Percentiles rank a stretch among this genome's conserved stretches.
These are phyloP conservation scores for Alfaro cultratus DNA, from an alignment of 2,797 vertebrate species.

Conservation along the genomic window DNA sequence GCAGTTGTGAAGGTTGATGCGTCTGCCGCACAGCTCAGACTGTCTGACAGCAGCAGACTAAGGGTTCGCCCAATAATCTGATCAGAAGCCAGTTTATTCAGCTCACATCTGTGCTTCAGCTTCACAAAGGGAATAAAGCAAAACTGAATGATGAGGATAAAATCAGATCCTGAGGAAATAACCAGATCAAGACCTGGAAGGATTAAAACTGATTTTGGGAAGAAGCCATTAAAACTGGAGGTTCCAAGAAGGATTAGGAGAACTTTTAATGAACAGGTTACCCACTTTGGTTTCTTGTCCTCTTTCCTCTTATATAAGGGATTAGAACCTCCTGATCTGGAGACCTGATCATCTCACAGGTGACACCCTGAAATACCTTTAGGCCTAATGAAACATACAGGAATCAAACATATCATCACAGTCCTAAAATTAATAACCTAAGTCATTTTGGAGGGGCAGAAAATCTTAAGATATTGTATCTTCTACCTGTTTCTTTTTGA, in stretches of 20 bases:
- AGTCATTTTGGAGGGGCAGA: too few relatives aligned
- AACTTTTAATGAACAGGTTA: constrained; percentile 49
- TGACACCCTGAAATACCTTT: neutral
- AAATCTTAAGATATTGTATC: too few relatives aligned
- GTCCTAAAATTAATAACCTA: too few relatives aligned
- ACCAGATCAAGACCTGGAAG: neutral
- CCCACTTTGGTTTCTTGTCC: constrained; percentile 48
- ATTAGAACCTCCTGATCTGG: constrained; percentile 64
- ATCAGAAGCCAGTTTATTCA: neutral
- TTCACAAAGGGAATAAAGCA: neutral
- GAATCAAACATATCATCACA: too few relatives aligned
- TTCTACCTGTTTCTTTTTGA: too few relatives aligned
- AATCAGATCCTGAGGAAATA: neutral
- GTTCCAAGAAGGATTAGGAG: constrained; percentile 57
- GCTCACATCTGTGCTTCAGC: neutral
- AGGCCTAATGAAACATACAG: too few relatives aligned
- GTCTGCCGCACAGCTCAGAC: constrained; percentile 51
- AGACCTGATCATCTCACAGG: constrained; percentile 31
- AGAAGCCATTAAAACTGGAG: constrained; percentile 12
- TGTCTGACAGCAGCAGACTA: constrained; percentile 41
- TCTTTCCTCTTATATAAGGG: constrained; percentile 76
- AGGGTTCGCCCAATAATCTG: constrained; percentile 47
- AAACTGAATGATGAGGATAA: neutral
- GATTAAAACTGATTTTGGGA: constrained; percentile 5
- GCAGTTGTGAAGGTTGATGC: constrained; percentile 32